A percentile compares a stretch with the other conserved stretches of the same genome.
Evolutionary conservation across 2,113 vertebrate species (phyloP).

Genomic region (Rhinolophus ferrumequinum): DNA sequence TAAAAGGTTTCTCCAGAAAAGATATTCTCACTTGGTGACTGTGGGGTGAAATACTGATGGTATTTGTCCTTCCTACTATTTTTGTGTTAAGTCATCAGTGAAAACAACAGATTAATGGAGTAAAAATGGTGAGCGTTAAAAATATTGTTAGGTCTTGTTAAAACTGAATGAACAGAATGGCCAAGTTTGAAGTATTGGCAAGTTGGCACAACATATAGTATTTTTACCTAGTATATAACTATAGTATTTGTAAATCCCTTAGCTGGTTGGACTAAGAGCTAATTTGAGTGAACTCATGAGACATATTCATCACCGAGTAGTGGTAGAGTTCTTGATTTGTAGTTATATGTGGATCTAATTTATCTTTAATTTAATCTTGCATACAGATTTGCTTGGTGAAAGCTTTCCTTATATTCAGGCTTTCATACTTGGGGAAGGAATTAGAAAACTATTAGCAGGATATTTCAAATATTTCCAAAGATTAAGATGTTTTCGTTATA

Average conservation of each 20-base stretch:
- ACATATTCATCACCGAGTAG: not conserved
- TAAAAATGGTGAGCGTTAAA: not conserved
- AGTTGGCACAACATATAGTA: not conserved
- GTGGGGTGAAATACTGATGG: not conserved
- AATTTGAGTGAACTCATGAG: not conserved
- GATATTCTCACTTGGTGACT: not conserved
- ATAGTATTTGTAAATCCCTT: not conserved
- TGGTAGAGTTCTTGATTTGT: not conserved
- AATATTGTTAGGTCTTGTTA: not conserved
- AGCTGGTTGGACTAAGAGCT: not conserved
- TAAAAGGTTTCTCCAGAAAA: not conserved
- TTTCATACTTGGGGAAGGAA: not conserved
- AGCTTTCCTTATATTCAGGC: not conserved
- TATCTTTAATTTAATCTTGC: not conserved
- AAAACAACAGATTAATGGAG: not conserved
- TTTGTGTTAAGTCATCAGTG: not conserved
- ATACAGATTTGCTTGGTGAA: not conserved
- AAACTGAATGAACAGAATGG: not conserved
- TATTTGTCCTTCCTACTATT: rapidly evolving
- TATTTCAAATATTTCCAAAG: not conserved
- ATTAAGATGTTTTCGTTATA: not conserved
- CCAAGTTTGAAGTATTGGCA: not conserved
- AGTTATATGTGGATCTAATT: not conserved
- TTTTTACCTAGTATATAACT: not conserved
- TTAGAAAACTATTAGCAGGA: not conserved